Base-by-base conservation (phyloP, 2,888 invertebrate genomes). In the Empis livida region DNA sequence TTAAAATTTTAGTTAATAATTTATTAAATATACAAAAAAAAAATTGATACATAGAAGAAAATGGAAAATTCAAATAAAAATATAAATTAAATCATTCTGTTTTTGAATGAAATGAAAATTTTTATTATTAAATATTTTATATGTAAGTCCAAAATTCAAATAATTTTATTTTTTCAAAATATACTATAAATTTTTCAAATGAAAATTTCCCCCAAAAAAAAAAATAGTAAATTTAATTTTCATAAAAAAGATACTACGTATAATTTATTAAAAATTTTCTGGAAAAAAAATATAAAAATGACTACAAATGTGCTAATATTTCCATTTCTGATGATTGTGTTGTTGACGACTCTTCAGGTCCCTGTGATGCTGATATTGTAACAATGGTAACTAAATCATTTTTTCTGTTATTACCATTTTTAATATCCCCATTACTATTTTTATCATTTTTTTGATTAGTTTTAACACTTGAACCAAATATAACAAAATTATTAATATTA, bases 381-480 rank as follows among this genome's bases (percentile, higher is more conserved):
- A 68, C 69, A 57, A 68, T 68, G 40, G 69, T 68, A 49, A 68
- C 66, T 54, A 68, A 59, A 53, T 68, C 68, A 52, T 67, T 68
- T 47, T 58, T 27, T n/a, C 43, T 37, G 38, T 38, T 44, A 17
- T 55, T 50, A 17, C 23, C 40, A 31, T 31, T 38, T 15, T 39
- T 17, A n/a, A n/a, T 35, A 47, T 48, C 9, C 14, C 30, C 20
- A 37, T 30, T 41, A 15, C 10, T 37, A 16, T 42, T 42, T 38
- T 56, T 50, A 46, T 56, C 57, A 15, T 53, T 50, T 20, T 55
- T 55, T 50, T 60, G 31, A n/a, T 20, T 43, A 13, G 17, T 23
- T 17, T 32, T 47, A 13, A 14, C n/a, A 32, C 23, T 41, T 14
- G 46, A 23, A 13, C 43, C 40, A n/a, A 45, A 38, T 9, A 39